Evolutionary conservation across 2,888 invertebrate genomes (phyloP), one percentile per base, ranked within the genome.

Genomic region (Andrena flavipes): DNA sequence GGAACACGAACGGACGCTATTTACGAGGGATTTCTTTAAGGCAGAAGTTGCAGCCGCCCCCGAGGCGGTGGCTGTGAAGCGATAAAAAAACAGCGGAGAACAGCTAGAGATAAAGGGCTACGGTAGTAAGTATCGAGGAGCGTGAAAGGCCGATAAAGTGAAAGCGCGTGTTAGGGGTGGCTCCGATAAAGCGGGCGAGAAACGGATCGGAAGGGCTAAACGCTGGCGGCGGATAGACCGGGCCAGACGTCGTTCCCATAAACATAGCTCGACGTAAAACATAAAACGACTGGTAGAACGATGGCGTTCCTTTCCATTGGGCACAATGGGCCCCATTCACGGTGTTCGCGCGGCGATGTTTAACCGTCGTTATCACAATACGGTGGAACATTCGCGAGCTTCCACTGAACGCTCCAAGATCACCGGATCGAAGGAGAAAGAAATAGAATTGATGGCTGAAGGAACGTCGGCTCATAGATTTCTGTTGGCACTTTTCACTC

Each of bases 241-340:
- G 59, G 30, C 54, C 76, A 63, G 80, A 76, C 83, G 64, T 4
- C 51, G 51, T 76, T 72, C 84, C 74, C 76, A 74, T 86, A 79
- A 85, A 84, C 84, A 63, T 78, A 72, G 76, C 67, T 63, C 65
- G 77, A 62, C 84, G 83, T 83, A 71, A 85, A 80, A 83, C 77
- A 70, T 80, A 69, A 80, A 81, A 85, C 76, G 67, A 26, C 51
- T 68, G 69, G 56, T 71, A 78, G 80, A 86, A 86, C 49, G 83
- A 83, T 42, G 80, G 80, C 13, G 29, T 74, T 60, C 30, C 20
- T 20, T 23, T 49, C 29, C 59, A n/a, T 59, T 8, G 63, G 51
- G 76, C 70, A 88, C 88, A 88, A 88, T 88, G 80, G 71, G 26
- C 10, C 4, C 75, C 33, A 75, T 78, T 78, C 80, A 87, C 67